A percentile compares a stretch with the other conserved stretches of the same genome.
These are phyloP conservation scores for Serranus cabrilla DNA, from an alignment of 2,797 vertebrate genomes.

Conservation along the genomic window DNA sequence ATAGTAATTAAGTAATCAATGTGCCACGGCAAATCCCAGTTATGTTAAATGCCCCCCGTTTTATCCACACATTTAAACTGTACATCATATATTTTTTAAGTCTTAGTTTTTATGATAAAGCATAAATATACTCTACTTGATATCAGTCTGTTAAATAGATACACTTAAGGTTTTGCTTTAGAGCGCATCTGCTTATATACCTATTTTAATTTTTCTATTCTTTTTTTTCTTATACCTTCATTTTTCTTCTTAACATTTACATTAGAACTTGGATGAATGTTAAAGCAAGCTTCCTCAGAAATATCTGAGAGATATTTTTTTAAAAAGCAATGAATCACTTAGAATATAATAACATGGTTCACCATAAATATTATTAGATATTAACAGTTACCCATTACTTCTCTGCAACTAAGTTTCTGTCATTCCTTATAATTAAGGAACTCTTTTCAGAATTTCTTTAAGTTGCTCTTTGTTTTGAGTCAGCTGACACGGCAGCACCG, in stretches of 20 bases:
- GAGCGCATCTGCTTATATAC: too few species aligned
- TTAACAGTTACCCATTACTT: neutral
- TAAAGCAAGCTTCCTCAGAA: neutral
- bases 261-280: neutral
- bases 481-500: slow-evolving; percentile 7
- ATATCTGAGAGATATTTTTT: slow-evolving; percentile 1
- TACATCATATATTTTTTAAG: slow-evolving; percentile 16
- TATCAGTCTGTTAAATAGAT: slow-evolving; percentile 2
- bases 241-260: neutral
- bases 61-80: slow-evolving; percentile 37
- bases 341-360: neutral
- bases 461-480: slow-evolving; percentile 18
- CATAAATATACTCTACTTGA: neutral
- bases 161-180: neutral
- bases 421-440: neutral
- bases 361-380: neutral
- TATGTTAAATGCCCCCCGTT: slow-evolving; percentile 33
- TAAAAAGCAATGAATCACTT: neutral
- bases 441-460: slow-evolving; percentile 1
- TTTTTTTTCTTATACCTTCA: neutral
- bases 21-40: slow-evolving; percentile 34
- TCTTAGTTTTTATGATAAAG: slow-evolving; percentile 15
- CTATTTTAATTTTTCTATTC: too few species aligned
- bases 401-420: neutral
- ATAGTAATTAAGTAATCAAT: slow-evolving; percentile 61